Conservation (phyloP, 2,113 vertebrate genomes). For the Montifringilla adamsi region DNA sequence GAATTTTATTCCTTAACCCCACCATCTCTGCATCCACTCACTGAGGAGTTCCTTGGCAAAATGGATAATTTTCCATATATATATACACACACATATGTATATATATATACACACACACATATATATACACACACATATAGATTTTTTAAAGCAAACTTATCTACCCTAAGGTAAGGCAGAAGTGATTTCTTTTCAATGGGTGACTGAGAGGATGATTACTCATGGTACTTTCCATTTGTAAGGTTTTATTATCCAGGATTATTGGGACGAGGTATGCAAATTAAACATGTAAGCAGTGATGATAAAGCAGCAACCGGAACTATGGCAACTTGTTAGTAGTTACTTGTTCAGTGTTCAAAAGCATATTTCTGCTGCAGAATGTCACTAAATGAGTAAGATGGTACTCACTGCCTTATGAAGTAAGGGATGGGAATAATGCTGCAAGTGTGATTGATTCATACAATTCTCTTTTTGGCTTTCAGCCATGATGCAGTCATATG, state of each 20-base stretch:
- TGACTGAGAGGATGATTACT: slow-evolving; percentile 17
- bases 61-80: not conserved
- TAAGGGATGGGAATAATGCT: slow-evolving; percentile 14
- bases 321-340: slow-evolving; percentile 6
- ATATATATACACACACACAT: too few relatives aligned
- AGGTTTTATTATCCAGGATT: slow-evolving; percentile 35
- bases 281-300: not conserved
- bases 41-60: not conserved
- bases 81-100: not conserved
- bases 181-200: not conserved
- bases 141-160: not conserved
- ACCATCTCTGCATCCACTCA: not conserved
- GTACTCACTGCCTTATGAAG: slow-evolving; percentile 26
- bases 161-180: not conserved
- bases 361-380: not conserved
- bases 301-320: not conserved
- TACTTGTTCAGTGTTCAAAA: slow-evolving; percentile 33
- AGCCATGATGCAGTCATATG: slow-evolving; percentile 53
- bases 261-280: not conserved
- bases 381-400: slow-evolving; percentile 40
- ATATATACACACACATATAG: fast-evolving
- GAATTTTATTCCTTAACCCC: not conserved
- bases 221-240: slow-evolving; percentile 37
- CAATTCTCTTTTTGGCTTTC: slow-evolving; percentile 36
- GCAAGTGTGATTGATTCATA: slow-evolving; percentile 33